phyloP scores from a whole-genome alignment of 2,888 invertebrate genomes.

The Drosophila affinis region DNA sequence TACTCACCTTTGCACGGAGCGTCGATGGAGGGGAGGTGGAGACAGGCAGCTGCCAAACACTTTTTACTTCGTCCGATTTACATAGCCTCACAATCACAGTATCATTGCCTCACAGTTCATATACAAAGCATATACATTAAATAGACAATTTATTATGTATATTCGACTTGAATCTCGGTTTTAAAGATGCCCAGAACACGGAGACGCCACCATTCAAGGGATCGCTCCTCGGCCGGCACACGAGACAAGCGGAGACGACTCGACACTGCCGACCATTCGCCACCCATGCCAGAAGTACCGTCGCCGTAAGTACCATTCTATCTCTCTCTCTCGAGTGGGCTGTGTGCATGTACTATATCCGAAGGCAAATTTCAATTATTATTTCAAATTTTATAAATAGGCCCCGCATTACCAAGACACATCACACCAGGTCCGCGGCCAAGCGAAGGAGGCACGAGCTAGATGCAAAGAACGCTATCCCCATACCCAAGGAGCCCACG shows the following conservation, averaged over 20 bases:
- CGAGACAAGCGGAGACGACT: slow-evolving; percentile 89
- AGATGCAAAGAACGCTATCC: slow-evolving; percentile 84
- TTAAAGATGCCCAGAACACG: slow-evolving; percentile 92
- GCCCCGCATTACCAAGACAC: slow-evolving; percentile 79
- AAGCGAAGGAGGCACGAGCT: slow-evolving; percentile 88
- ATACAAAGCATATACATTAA: neutral
- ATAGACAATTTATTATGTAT: neutral
- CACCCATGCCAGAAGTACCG: slow-evolving; percentile 75
- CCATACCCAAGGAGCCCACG: slow-evolving; percentile 82
- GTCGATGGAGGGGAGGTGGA: slow-evolving; percentile 2
- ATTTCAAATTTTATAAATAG: slow-evolving; percentile 59
- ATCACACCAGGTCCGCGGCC: slow-evolving; percentile 79
- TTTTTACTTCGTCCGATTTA: neutral
- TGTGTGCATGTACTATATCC: slow-evolving; percentile 9
- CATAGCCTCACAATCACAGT: slow-evolving; percentile 1
- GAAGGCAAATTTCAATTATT: slow-evolving; percentile 12
- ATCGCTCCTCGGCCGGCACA: slow-evolving; percentile 84
- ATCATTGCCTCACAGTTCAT: slow-evolving; percentile 10
- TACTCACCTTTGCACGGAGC: slow-evolving; percentile 62
- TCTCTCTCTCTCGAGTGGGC: slow-evolving; percentile 20
- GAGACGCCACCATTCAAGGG: slow-evolving; percentile 91
- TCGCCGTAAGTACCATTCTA: slow-evolving; percentile 81
- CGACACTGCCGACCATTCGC: slow-evolving; percentile 85
- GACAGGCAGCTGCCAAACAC: slow-evolving; percentile 14
- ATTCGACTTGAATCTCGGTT: neutral